Percentiles rank a stretch among this genome's conserved stretches.
Evolutionary conservation across 2,113 vertebrate species (phyloP).

Genomic region (Crotalus helleri): DNA sequence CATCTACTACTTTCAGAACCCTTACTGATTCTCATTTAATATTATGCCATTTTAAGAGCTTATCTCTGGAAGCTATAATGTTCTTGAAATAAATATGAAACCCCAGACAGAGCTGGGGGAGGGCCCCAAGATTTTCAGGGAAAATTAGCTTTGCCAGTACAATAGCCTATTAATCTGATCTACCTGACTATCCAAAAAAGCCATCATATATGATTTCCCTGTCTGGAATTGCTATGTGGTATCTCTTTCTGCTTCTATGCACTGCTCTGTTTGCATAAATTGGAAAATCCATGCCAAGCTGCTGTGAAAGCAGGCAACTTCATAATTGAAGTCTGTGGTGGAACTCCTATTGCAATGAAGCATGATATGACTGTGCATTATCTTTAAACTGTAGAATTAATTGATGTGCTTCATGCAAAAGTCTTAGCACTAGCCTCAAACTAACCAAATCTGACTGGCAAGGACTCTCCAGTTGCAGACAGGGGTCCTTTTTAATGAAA

Average conservation of each 20-base stretch:
- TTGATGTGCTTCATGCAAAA: not conserved
- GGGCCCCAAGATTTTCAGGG: not conserved
- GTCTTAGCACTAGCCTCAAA: not conserved
- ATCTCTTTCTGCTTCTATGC: conserved; percentile 3
- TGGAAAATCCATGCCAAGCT: conserved; percentile 10
- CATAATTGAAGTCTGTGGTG: conserved; percentile 1
- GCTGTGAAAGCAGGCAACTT: not conserved
- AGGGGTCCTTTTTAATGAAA: not conserved
- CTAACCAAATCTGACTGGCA: not conserved
- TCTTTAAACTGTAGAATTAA: not conserved
- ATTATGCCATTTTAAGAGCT: not conserved
- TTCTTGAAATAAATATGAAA: not conserved
- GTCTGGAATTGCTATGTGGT: conserved; percentile 3
- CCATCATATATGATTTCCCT: not conserved
- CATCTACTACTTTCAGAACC: not conserved
- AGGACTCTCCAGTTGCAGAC: not conserved
- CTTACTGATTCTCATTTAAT: not conserved
- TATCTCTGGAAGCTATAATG: not conserved
- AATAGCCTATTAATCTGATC: conserved; percentile 5
- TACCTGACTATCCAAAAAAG: not conserved
- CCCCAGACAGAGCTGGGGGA: too few species aligned
- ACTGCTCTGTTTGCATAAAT: conserved; percentile 17
- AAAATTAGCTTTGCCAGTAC: not conserved
- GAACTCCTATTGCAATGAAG: conserved; percentile 3
- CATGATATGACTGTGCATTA: not conserved